Evolutionary conservation across 2,797 vertebrate genomes (phyloP), one percentile per base, ranked within the genome.

Genomic region (Melanotaenia parkinsoni): DNA sequence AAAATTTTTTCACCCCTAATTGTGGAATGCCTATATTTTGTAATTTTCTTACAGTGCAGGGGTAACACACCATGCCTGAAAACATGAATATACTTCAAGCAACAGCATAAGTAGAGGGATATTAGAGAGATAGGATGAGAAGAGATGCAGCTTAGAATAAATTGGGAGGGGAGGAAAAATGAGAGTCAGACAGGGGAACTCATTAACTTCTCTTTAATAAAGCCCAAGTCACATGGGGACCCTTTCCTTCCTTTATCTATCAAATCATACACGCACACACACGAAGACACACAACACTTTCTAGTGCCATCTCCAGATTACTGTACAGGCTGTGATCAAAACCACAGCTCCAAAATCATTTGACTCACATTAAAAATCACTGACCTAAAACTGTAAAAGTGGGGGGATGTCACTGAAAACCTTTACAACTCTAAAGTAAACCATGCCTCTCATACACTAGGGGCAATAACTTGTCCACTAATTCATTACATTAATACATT

Each of bases 181-280:
- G 74, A 82, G 73, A 80, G 79, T 67, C 74, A 82, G 87, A 89
- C 85, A 90, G 71, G 89, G 88, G 87, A 92, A 93, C 92, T 94
- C 93, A 94, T 94, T 94, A 94, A 91, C 86, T 90, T 90, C 79
- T 77, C 83, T 89, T 94, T 92, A 93, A 92, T 91, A 93, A 91
- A 89, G 91, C 86, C 65, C 70, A 76, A 86, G 85, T 93, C 85
- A 84, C 89, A 80, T 47, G 61, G 87, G 88, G 74, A 89, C 83
- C 69, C 82, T 89, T 90, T 90, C 72, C 90, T 91, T 87, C 84
- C 74, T 77, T 83, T 67, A 90, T 91, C 75, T 74, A 86, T 79
- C 60, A 60, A 75, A 60, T 74, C 67, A 37, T 11, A 37, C 35
- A 54, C 67, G 63, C 69, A 69, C 65, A 65, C 64, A 67, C 67